phyloP scores from a whole-genome alignment of 2,113 vertebrate species.

The Vombatus ursinus region DNA sequence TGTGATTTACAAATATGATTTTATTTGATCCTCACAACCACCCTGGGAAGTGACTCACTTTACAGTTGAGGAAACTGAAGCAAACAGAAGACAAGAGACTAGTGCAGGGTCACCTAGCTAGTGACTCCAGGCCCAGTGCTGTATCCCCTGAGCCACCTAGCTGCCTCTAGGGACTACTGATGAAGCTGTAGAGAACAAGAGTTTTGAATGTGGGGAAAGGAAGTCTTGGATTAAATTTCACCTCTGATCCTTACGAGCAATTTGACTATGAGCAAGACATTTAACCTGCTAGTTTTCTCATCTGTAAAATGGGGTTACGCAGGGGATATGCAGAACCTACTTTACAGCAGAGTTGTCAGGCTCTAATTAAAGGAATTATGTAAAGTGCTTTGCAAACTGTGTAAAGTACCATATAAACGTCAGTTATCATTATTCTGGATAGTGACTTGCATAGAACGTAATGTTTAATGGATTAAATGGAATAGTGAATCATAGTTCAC shows the following conservation, averaged over 20 bases:
- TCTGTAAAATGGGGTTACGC: background rate
- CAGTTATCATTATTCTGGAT: slow-evolving; percentile 43
- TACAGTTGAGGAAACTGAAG: background rate
- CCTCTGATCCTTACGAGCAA: background rate
- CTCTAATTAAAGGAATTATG: slow-evolving; percentile 1
- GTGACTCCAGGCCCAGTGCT: no score
- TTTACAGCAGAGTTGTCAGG: background rate
- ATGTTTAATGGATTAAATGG: background rate
- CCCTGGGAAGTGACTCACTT: background rate
- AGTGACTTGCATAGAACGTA: background rate
- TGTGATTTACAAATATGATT: background rate
- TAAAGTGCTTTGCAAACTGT: slow-evolving; percentile 14
- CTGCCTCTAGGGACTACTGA: no score
- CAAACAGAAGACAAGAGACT: background rate
- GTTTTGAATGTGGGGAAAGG: background rate
- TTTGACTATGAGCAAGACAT: background rate
- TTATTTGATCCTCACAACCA: no score
- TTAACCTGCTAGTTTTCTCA: slow-evolving; percentile 6
- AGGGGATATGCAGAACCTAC: background rate
- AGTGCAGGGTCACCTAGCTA: background rate
- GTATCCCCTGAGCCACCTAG: no score
- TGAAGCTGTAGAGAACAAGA: background rate
- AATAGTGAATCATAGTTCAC: background rate
- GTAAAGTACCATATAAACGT: slow-evolving; percentile 15
- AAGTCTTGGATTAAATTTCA: background rate